phyloP scores from a whole-genome alignment of 2,113 vertebrate genomes.

The Trichomycterus rosablanca region DNA sequence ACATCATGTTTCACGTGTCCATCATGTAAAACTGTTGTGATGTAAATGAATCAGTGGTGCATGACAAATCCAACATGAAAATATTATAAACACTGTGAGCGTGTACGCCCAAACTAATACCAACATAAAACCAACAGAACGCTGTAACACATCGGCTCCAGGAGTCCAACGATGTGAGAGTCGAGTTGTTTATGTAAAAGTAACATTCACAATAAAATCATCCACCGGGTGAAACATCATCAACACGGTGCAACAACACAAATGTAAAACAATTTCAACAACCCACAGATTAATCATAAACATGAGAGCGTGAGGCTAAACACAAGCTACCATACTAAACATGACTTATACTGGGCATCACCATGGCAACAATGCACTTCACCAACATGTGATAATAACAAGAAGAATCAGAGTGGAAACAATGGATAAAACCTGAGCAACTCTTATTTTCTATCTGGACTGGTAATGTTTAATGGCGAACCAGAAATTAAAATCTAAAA shows the following conservation, averaged over 20 bases:
- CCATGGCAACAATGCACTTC: not conserved
- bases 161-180: not conserved
- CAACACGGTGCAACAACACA: not conserved
- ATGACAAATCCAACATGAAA: constrained; percentile 4
- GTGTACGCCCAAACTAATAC: constrained; percentile 1
- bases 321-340: constrained; percentile 10
- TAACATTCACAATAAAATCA: not conserved
- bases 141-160: constrained; percentile 1
- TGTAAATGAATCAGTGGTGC: not conserved
- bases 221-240: not conserved
- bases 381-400: not conserved
- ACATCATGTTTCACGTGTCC: constrained; percentile 18
- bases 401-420: not conserved
- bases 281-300: not conserved
- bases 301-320: constrained; percentile 1
- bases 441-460: not conserved
- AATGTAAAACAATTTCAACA: not conserved
- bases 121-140: constrained; percentile 14
- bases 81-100: constrained; percentile 14
- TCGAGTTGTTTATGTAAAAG: constrained; percentile 7
- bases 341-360: not conserved
- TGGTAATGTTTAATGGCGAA: too few relatives aligned
- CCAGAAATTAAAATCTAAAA: too few relatives aligned
- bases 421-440: constrained; percentile 3
- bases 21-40: constrained; percentile 1